Evolutionary conservation across 2,797 vertebrate genomes (phyloP).

Genomic region (Platalea minor): DNA sequence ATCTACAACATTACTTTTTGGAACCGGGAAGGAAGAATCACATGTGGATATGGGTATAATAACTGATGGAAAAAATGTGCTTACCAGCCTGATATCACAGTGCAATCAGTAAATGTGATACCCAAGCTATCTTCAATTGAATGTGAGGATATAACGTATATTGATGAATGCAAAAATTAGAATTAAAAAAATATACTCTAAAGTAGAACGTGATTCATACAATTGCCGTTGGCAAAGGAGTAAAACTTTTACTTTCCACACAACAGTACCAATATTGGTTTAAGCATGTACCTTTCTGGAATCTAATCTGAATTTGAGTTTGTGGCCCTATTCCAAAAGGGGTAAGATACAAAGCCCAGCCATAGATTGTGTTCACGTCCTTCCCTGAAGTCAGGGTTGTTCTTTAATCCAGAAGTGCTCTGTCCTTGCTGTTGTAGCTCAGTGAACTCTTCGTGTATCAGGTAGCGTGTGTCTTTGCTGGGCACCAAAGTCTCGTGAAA

Average conservation of each 20-base stretch:
- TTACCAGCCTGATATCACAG: not conserved
- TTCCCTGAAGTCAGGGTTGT: not conserved
- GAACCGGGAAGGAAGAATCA: not conserved
- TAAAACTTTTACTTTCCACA: not conserved
- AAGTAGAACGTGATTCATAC: not conserved
- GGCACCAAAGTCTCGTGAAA: not conserved
- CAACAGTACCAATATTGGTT: rapidly evolving
- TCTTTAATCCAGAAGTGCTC: not conserved
- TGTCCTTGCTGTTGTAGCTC: not conserved
- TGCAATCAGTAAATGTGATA: not conserved
- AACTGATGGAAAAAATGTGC: not conserved
- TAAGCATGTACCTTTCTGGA: not conserved
- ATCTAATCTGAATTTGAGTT: not conserved
- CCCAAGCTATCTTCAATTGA: not conserved
- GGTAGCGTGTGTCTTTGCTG: not conserved
- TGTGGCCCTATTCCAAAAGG: not conserved
- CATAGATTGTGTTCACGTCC: not conserved
- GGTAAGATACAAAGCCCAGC: not conserved
- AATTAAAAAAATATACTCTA: not conserved
- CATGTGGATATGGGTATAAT: not conserved
- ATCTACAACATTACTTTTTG: not conserved
- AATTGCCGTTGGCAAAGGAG: not conserved
- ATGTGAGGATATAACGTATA: rapidly evolving
- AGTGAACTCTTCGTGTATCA: rapidly evolving
- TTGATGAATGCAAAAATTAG: not conserved